Percentiles rank a stretch among this genome's conserved stretches.
Conservation (phyloP, 2,888 invertebrate genomes). For the Megaustenia siamemsis region DNA sequence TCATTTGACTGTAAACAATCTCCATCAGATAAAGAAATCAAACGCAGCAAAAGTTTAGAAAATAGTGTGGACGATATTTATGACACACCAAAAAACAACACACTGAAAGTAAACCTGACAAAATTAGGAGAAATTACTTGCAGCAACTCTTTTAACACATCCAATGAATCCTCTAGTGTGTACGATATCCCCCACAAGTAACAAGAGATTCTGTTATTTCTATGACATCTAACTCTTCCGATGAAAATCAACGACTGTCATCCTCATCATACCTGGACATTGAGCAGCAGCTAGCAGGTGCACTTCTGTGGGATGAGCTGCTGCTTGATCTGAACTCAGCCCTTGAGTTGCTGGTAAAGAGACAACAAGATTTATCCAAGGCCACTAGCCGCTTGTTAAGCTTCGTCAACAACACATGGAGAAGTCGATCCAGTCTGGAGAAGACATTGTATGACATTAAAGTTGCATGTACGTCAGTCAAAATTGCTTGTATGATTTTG, state of each 20-base stretch:
- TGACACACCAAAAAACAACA: conserved; percentile 77
- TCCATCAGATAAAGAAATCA: conserved; percentile 45
- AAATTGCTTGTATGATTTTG: conserved; percentile 91
- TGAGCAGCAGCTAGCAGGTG: conserved; percentile 62
- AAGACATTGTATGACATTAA: conserved; percentile 90
- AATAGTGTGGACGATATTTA: conserved; percentile 77
- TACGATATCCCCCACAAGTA: conserved; percentile 81
- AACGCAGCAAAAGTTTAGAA: conserved; percentile 62
- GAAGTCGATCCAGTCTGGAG: conserved; percentile 88
- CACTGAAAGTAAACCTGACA: conserved; percentile 62
- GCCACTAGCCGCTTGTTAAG: conserved; percentile 84
- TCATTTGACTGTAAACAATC: conserved; percentile 38
- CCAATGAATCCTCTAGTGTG: conserved; percentile 62
- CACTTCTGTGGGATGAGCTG: conserved; percentile 80
- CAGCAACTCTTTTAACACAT: conserved; percentile 49
- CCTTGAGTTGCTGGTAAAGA: conserved; percentile 87
- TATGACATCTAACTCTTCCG: conserved; percentile 71
- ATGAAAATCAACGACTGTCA: conserved; percentile 69
- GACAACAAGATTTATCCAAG: conserved; percentile 89
- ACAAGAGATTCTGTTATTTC: conserved; percentile 77
- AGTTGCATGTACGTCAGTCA: conserved; percentile 88
- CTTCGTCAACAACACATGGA: conserved; percentile 86
- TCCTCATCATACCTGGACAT: conserved; percentile 70
- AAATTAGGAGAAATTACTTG: conserved; percentile 24
- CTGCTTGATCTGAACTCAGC: conserved; percentile 88